phyloP scores from a whole-genome alignment of 2,797 vertebrate genomes.

The Lacerta viridis region DNA sequence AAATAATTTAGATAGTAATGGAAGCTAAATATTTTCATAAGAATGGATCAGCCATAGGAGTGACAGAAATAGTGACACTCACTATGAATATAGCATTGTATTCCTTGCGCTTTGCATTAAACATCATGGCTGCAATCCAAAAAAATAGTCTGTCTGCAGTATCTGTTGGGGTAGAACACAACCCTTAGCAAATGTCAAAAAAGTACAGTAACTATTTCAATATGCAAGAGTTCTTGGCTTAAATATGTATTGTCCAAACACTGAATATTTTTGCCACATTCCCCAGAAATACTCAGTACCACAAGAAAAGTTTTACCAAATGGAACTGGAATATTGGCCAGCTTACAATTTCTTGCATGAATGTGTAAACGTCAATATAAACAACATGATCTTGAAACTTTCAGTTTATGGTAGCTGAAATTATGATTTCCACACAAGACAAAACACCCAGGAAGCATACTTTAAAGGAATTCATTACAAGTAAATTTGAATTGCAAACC shows the following conservation, averaged over 20 bases:
- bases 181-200: conserved; percentile 2
- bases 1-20: not conserved
- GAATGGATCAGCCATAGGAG: not conserved
- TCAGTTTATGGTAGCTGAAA: not conserved
- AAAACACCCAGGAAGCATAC: not conserved
- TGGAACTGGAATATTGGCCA: not conserved
- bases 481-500: not conserved
- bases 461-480: not conserved
- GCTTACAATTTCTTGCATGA: conserved; percentile 30
- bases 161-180: not conserved
- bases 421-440: not conserved
- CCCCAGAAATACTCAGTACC: not conserved
- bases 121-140: not conserved
- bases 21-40: not conserved
- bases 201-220: conserved; percentile 42
- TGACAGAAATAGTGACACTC: not conserved
- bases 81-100: not conserved
- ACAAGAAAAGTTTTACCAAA: conserved; percentile 28
- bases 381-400: not conserved
- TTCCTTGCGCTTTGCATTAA: not conserved
- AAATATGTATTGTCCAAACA: conserved; percentile 9
- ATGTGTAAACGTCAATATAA: not conserved
- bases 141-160: not conserved
- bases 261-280: not conserved
- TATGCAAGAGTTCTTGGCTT: conserved; percentile 26